phyloP scores from a whole-genome alignment of 2,797 vertebrate genomes.

The Bradypodion ventrale region DNA sequence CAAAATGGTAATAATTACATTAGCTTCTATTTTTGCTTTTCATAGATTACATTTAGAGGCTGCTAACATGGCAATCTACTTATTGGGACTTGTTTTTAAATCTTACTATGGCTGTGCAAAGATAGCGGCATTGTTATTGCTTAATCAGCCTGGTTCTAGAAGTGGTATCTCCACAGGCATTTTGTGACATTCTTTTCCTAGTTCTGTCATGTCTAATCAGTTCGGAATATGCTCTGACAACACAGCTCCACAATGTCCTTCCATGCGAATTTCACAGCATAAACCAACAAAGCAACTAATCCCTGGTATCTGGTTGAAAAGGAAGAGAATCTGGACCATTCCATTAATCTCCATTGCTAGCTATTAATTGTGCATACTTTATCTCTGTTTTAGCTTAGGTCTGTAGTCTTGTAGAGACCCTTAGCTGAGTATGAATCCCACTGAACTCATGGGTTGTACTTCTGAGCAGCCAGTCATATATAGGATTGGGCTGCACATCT shows the following conservation, averaged over 20 bases:
- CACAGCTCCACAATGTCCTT: constrained; percentile 17
- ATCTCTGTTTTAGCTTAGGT: constrained; percentile 18
- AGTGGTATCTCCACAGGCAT: constrained; percentile 54
- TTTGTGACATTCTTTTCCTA: constrained; percentile 53
- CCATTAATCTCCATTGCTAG: constrained; percentile 16
- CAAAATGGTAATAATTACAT: constrained; percentile 15
- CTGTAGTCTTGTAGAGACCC: background rate
- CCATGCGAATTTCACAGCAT: constrained; percentile 46
- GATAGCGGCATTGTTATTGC: constrained; percentile 41
- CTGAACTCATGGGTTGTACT: too few relatives aligned
- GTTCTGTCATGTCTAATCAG: constrained; percentile 62
- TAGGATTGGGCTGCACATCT: background rate
- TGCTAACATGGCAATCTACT: constrained; percentile 52
- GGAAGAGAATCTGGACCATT: constrained; percentile 1
- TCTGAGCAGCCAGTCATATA: background rate
- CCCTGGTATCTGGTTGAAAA: constrained; percentile 40
- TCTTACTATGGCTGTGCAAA: constrained; percentile 30
- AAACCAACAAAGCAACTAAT: constrained; percentile 34
- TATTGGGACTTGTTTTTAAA: constrained; percentile 41
- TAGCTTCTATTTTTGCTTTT: constrained; percentile 21
- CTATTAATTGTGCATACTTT: constrained; percentile 30
- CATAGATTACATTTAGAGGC: constrained; percentile 26
- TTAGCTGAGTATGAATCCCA: background rate
- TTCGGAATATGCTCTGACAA: constrained; percentile 60
- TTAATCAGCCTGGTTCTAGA: constrained; percentile 53